Evolutionary conservation across 2,888 invertebrate species (phyloP), one percentile per base, ranked within the genome.

Genomic region (Malacosoma neustria): DNA sequence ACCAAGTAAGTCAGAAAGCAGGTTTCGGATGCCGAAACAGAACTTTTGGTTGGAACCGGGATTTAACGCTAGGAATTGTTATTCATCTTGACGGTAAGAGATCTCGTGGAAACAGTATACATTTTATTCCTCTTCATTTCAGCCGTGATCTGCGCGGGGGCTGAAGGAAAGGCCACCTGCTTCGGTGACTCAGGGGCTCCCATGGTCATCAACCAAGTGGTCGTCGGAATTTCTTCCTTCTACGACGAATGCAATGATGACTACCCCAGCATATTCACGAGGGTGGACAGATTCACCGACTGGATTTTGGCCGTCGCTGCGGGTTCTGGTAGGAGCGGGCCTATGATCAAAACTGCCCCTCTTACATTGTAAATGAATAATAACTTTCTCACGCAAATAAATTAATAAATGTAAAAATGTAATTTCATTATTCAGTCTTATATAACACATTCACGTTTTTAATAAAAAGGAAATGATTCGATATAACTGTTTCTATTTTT

Each of bases 171-270:
- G 13, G 72, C 74, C 11, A 60, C 59, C 36, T 79, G 79, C 39
- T 0, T 12, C 2, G 76, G 77, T 0, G 72, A 74, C 51, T 62
- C 70, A 1, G 77, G 77, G 3, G 75, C 76, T 0, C 75, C 77
- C 0, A 58, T 73, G 61, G 61, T 54, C 12, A 52, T 58, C 14
- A 44, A 41, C 33, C 51, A 48, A 9, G 61, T 55, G 0, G 30
- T 65, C 0, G 55, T 72, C 0, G 77, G 76, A 2, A 0, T 49
- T 0, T 51, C 61, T 1, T 73, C 74, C 0, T 59, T 36, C 52
- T 60, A 40, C 60, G 31, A 48, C 3, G 42, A 41, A 4, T 76
- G 75, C 35, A 54, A 40, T 2, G 45, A 55, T 22, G 40, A 32
- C 0, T 52, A 42, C 40, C 73, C 76, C 0, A 64, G 70, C 13